These are phyloP conservation scores for Muscina levida DNA, from an alignment of 2,888 invertebrate genomes.

Conservation along the genomic window DNA sequence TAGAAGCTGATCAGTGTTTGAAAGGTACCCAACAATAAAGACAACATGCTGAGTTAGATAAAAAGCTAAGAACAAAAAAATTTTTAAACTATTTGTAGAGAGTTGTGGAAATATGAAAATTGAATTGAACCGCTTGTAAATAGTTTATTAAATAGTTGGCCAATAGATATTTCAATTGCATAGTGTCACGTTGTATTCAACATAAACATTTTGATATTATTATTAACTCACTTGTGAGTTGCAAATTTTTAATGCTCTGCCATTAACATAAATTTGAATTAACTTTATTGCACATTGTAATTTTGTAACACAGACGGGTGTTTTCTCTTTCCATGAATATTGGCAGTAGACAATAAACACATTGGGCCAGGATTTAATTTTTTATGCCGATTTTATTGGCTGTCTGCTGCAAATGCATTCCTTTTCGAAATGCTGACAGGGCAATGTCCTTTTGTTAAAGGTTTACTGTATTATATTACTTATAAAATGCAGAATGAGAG, in stretches of 20 bases:
- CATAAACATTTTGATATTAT: too few relatives aligned
- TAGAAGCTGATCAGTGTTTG: conserved; percentile 17
- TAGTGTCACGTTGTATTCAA: too few relatives aligned
- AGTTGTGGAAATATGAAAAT: too few relatives aligned
- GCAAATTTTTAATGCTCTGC: conserved; percentile 54
- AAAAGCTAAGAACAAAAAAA: conserved; percentile 13
- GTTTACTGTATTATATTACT: conserved; percentile 41
- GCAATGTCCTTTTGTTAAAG: conserved; percentile 27
- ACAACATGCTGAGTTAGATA: conserved; percentile 60
- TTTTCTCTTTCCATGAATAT: too few relatives aligned
- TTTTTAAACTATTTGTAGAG: conserved; percentile 19
- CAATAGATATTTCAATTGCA: too few relatives aligned
- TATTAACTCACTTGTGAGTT: background rate
- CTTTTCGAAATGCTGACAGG: background rate
- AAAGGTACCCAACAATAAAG: conserved; percentile 53
- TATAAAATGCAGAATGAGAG: conserved; percentile 26
- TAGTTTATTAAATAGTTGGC: too few relatives aligned
- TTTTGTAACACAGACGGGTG: conserved; percentile 20
- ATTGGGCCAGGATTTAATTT: conserved; percentile 20
- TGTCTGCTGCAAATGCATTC: background rate
- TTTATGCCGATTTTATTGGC: background rate
- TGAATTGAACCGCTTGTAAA: too few relatives aligned
- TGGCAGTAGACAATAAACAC: too few relatives aligned
- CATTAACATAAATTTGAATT: conserved; percentile 61
- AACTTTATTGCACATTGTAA: conserved; percentile 53